Percentiles rank a stretch among this genome's conserved stretches.
phyloP scores from a whole-genome alignment of 92 coral and sea anemone species.

The Phymanthus crucifer region DNA sequence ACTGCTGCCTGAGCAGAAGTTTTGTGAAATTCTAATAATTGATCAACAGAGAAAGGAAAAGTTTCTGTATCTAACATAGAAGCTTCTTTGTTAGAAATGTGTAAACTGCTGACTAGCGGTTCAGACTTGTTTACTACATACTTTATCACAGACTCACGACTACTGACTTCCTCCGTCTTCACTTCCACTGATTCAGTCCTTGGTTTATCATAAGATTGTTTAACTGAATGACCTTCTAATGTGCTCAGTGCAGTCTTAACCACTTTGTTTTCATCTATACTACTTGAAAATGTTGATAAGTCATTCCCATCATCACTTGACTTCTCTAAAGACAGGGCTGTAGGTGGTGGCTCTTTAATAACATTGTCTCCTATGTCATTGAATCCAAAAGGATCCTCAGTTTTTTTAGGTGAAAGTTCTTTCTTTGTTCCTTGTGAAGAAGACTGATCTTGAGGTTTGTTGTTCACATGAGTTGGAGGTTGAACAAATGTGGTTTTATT shows the following conservation, averaged over 20 bases:
- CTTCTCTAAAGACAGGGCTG: not conserved
- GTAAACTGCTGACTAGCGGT: not conserved
- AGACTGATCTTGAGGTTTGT: not conserved
- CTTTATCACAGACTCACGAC: slow-evolving; percentile 28
- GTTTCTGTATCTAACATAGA: not conserved
- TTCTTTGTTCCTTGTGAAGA: not conserved
- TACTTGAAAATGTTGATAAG: not conserved
- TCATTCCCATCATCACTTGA: not conserved
- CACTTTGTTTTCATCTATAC: not conserved
- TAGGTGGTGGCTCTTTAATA: not conserved
- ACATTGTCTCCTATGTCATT: slow-evolving; percentile 1
- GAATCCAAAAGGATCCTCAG: slow-evolving; percentile 28
- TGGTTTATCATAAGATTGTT: not conserved
- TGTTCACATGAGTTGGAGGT: not conserved
- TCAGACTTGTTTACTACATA: slow-evolving; percentile 19
- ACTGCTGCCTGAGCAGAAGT: slow-evolving; percentile 43
- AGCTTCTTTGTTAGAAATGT: not conserved
- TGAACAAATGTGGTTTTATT: not conserved
- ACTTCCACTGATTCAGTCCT: not conserved
- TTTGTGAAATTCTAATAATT: slow-evolving; percentile 44
- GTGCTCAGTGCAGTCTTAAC: not conserved
- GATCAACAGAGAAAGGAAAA: slow-evolving; percentile 34
- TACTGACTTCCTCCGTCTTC: not conserved
- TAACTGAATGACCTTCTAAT: not conserved
- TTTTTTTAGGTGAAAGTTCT: not conserved